Base-by-base conservation (phyloP, 2,888 invertebrate genomes). In the Calliphora vomitoria region DNA sequence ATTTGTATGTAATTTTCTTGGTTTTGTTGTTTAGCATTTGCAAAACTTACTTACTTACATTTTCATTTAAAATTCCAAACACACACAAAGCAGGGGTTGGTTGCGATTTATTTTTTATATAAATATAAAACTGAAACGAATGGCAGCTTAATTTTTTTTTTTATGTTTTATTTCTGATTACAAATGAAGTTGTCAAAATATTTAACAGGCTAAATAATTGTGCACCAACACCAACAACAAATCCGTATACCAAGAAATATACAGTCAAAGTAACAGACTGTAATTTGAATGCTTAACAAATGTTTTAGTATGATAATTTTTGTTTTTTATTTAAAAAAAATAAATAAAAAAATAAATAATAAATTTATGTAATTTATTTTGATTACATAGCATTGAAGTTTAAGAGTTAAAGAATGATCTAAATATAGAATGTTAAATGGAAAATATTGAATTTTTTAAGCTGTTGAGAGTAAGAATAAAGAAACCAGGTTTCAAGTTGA, bases 111-210 rank as follows among this genome's bases (percentile, higher is more conserved):
- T n/a, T 25, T 25, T 69, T 44, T 38, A 41, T 62, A 79, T 82
- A 44, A 44, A 44, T 11, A 64, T 69, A 47, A 66, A 68, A 75
- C 47, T 41, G 35, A 76, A 82, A 82, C 76, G 53, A 71, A 76
- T 85, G 80, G 76, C 76, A 84, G 81, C 60, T 75, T 84, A 76
- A 81, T 76, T 75, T 82, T 66, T 75, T 82, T 66, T 71, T 78
- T 74, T 68, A 31, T 25, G 8, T 41, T 71, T 62, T 78, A 15
- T 64, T 80, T 72, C 66, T 82, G 85, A 74, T 87, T 85, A 87
- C 87, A 87, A 87, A 87, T 87, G 85, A 87, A 87, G 87, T 87
- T 87, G 87, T 87, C 87, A 87, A 87, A 87, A 87, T 85, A 82
- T 87, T 87, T 87, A 87, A 82, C 87, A 87, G 87, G 85, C 85